Base-by-base conservation (phyloP, 1,140 invertebrate genomes). In the Euschistus heros region DNA sequence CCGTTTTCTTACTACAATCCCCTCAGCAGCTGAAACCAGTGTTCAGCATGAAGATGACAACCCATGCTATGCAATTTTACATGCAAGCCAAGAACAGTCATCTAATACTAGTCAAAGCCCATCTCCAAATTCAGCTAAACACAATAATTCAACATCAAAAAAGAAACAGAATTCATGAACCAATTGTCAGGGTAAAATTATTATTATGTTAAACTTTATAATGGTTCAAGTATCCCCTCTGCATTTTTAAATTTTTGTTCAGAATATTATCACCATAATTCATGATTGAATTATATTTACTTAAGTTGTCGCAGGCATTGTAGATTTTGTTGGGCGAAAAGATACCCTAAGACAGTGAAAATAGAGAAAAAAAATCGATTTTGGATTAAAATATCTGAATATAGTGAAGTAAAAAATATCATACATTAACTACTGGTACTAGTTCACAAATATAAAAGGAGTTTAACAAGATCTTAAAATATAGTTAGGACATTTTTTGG, bases 1-100 rank as follows among this genome's bases (percentile, higher is more conserved):
- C 63, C 76, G 86, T 24, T 84, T 87, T 69, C 75, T 88, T 54
- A 83, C 85, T 57, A 91, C 88, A 10, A 91, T 91, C 74, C 88
- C 88, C 5, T 91, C 89, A 2, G 87, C 88, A 2, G 85, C 87
- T 6, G 88, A 91, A 75, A 86, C 84, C 57, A 89, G 87, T 69
- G 81, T 86, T 71, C 82, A 86, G 69, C 76, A 83, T 72, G 87
- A 89, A 50, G 88, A 87, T 62, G 82, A 83, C 37, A 64, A 68
- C 14, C 67, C 67, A 10, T 66, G 62, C 17, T 69, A 69, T 61
- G 71, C 67, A n/a, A 68, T 69, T 20, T 57, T 68, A 18, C 69
- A 72, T 42, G 63, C 68, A 0, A 69, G 66, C 37, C 66, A 69
- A 6, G 70, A 69, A 63, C 52, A 57, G 6, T 66, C 68, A n/a